These are phyloP conservation scores for Chrosomus eos DNA, from an alignment of 2,797 vertebrate species.

Conservation along the genomic window DNA sequence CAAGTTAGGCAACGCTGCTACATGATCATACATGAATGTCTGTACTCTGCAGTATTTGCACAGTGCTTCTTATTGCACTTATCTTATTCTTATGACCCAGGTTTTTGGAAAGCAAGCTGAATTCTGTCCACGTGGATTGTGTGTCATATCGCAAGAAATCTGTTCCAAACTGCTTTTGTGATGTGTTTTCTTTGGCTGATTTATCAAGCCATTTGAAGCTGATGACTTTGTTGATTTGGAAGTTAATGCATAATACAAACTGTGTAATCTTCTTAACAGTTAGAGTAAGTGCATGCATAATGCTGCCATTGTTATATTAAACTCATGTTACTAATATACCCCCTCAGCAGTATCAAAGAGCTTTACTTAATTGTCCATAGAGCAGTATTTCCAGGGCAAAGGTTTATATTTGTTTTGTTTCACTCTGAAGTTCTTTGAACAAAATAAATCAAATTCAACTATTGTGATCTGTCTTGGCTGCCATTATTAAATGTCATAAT, in stretches of 20 bases:
- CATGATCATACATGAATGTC: constrained; percentile 22
- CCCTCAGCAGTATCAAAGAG: not conserved
- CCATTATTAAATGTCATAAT: constrained; percentile 16
- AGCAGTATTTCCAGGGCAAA: constrained; percentile 27
- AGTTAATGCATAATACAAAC: constrained; percentile 26
- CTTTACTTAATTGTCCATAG: constrained; percentile 16
- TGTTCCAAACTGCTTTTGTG: not conserved
- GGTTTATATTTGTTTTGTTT: constrained; percentile 45
- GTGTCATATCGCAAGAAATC: constrained; percentile 40
- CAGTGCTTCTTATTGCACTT: constrained; percentile 42
- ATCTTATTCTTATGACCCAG: constrained; percentile 17
- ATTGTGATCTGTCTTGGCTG: constrained; percentile 42
- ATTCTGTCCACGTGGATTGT: constrained; percentile 34
- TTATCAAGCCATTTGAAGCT: constrained; percentile 15
- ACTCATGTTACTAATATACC: constrained; percentile 20
- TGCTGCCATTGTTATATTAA: constrained; percentile 15
- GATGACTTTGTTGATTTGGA: constrained; percentile 22
- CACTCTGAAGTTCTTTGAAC: constrained; percentile 32
- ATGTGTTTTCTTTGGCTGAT: not conserved
- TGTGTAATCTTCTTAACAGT: constrained; percentile 38
- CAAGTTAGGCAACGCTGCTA: constrained; percentile 45
- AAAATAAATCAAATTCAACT: constrained; percentile 58
- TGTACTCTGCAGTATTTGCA: constrained; percentile 57
- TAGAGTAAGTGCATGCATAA: constrained; percentile 40
- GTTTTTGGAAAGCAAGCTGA: constrained; percentile 11